A percentile compares a stretch with the other conserved stretches of the same genome.
These are phyloP conservation scores for Meteorus colon DNA, from an alignment of 2,888 invertebrate species.

Conservation along the genomic window DNA sequence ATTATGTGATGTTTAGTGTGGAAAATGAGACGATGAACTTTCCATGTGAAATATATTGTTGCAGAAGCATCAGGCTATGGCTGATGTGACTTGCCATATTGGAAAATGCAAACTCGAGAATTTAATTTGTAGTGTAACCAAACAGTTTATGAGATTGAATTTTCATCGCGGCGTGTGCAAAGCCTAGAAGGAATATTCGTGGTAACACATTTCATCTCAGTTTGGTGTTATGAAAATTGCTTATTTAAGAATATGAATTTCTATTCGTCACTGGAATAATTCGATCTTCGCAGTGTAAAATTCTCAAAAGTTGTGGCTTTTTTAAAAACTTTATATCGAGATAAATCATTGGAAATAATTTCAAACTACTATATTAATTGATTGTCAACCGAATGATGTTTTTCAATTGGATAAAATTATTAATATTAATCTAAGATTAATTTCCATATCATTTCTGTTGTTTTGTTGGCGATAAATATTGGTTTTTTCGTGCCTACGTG, in stretches of 20 bases:
- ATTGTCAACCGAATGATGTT: not conserved
- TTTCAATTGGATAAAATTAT: not conserved
- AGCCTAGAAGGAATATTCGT: constrained; percentile 7
- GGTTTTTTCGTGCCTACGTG: constrained; percentile 51
- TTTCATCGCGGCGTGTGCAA: constrained; percentile 1
- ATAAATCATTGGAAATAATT: too few species aligned
- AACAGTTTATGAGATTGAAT: constrained; percentile 14
- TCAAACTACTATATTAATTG: not conserved
- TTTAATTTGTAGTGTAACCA: constrained; percentile 13
- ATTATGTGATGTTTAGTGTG: constrained; percentile 2
- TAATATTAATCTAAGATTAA: not conserved
- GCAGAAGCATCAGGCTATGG: not conserved
- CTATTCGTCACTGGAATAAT: not conserved
- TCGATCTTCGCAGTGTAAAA: too few species aligned
- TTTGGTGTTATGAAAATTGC: not conserved
- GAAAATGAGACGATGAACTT: constrained; percentile 26
- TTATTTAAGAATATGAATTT: not conserved
- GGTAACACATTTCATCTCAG: not conserved
- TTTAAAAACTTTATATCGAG: too few species aligned
- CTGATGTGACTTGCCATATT: not conserved
- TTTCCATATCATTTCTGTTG: not conserved
- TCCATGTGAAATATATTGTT: not conserved
- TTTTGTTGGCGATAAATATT: not conserved
- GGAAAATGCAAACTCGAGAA: constrained; percentile 6
- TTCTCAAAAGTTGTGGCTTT: too few species aligned